Evolutionary conservation across 1,140 invertebrate genomes (phyloP), one percentile per base, ranked within the genome.

Genomic region (Amphibalanus amphitrite): DNA sequence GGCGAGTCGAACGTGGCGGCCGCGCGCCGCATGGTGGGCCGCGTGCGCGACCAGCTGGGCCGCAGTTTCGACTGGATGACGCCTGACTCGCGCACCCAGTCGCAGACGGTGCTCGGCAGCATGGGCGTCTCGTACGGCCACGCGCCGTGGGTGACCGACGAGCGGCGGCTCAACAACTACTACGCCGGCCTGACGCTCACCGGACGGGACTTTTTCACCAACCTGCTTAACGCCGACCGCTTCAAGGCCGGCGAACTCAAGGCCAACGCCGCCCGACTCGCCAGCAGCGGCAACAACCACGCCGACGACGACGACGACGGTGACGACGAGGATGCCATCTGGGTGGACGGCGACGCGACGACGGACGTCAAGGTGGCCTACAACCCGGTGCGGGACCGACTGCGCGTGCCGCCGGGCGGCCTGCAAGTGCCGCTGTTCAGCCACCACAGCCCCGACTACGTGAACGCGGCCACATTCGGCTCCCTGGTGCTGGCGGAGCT

Each of bases 401-500:
- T 67, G 65, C 65, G n/a, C 3, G 65, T 67, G 26, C 65, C 65
- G 65, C 8, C 65, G 3, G 65, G 65, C 23, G 65, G n/a, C 65
- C 28, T 67, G 15, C 65, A 67, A 26, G 65, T 67, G 65, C 65
- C 65, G 3, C 65, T 67, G 3, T 67, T 67, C 28, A 67, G n/a
- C 17, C n/a, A 28, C 65, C 23, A 67, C 8, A 67, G 23, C 28
- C 65, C 65, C 65, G 28, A 26, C 28, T 28, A 67, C 28, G 65
- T 67, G 23, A 67, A 67, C 65, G n/a, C 65, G 23, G 65, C 65
- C 65, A 26, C 28, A 8, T 25, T 67, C 23, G 65, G 65, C n/a
- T 67, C 65, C n/a, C 65, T 67, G 65, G 28, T 67, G 65, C n/a
- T 67, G 28, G 65, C n/a, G 3, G 65, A 26, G n/a, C 65, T 67